Base-by-base conservation (phyloP, 2,797 vertebrate species). In the Sciaenops ocellatus region DNA sequence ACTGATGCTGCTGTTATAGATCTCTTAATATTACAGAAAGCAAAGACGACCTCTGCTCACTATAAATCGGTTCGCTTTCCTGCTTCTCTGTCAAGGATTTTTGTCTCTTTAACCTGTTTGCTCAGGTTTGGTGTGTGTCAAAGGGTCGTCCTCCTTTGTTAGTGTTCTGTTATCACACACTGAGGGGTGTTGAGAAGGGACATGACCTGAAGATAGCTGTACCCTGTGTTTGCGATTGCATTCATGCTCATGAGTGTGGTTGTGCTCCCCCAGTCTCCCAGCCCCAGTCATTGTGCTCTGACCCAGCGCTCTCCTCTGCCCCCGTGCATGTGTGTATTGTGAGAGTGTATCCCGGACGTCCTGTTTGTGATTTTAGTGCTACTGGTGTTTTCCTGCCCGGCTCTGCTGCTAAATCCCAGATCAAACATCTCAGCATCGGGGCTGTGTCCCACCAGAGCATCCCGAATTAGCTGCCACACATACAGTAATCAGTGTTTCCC, bases 281-380 rank as follows among this genome's bases (percentile, higher is more conserved):
- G 24, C 22, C 60, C 20, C 20, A 65, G 56, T 78, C 44, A 18
- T 70, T 69, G 68, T 74, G 26, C 65, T 28, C 22, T n/a, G 6
- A 28, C 26, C 52, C 42, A 34, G 47, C 24, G 9, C 28, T 5
- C 46, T 48, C 30, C 22, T 73, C 74, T 62, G 8, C 20, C n/a
- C 16, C 18, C 55, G 20, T 46, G 18, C 26, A 20, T 44, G 57
- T 74, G 61, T 76, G 48, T 54, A 64, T 74, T 78, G 80, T 82
- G 48, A 69, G 82, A 82, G 62, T 26, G 69, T 76, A 80, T 88
- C 66, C 86, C 82, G 87, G 93, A 95, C 26, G 48, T 95, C 92
- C 93, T 93, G 89, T 92, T 93, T 91, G 82, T 88, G 84, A 84
- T 86, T 69, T 65, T 62, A 61, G 51, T 51, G 38, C 67, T 51